Base-by-base conservation (phyloP, 2,797 vertebrate genomes). In the Loris lydekkerianus region DNA sequence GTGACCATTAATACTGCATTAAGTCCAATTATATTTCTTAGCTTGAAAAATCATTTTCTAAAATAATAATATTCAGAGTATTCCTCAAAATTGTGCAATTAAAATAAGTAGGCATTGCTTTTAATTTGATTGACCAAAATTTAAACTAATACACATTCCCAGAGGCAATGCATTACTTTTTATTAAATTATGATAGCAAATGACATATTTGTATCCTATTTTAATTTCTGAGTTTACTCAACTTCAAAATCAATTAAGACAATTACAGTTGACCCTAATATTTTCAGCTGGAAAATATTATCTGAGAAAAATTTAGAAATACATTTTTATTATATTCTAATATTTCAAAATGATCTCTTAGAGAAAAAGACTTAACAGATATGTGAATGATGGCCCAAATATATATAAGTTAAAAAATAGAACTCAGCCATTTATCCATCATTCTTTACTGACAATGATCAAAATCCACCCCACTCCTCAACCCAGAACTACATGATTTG, bases 241-340 rank as follows among this genome's bases (percentile, higher is more conserved):
- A 96, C 72, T 97, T 98, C 95, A 97, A 94, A 98, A 98, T 97
- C 73, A 98, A 97, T 98, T 98, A 98, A 63, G 78, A 94, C 86
- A 97, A 97, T 98, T 98, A 98, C 72, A 78, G 97, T 96, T 96
- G 93, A 94, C 40, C 83, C 97, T 96, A 90, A 58, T 34, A 61
- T 88, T 97, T 97, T 94, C 95, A 96, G 91, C 78, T 90, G 83
- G 92, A 94, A 97, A 96, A 93, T 76, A 8, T 10, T 97, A 53
- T 90, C 85, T 91, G 83, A 63, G 29, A 46, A 97, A 96, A 97
- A 56, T 94, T 88, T 65, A 43, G 72, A 96, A 92, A 31, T 29
- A 14, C 11, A 56, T 93, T 96, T 96, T 80, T 80, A 14, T 96
- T 87, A 37, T 89, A 65, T 96, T 80, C 17, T 92, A 95, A 97